A percentile compares a stretch with the other conserved stretches of the same genome.
These are phyloP conservation scores for Hybos culiciformis DNA, from an alignment of 2,888 invertebrate species.

Conservation along the genomic window DNA sequence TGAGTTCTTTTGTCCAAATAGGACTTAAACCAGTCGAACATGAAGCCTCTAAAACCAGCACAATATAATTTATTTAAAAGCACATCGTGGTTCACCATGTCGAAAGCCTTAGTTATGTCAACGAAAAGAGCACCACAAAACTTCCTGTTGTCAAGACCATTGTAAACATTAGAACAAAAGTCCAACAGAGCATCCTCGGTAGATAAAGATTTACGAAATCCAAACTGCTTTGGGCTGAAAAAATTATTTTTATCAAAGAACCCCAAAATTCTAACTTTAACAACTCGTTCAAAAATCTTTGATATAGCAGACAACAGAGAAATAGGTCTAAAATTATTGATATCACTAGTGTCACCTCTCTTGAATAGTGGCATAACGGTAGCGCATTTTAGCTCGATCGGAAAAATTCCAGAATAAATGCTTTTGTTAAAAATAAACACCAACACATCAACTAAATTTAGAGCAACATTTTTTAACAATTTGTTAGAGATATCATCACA, in stretches of 20 bases:
- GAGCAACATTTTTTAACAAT: background rate
- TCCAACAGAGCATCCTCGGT: no score
- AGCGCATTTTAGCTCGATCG: background rate
- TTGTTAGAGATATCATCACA: background rate
- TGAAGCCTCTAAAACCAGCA: background rate
- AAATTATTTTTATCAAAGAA: background rate
- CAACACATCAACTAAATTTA: background rate
- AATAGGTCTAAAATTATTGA: background rate
- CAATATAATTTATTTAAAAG: background rate
- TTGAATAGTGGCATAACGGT: background rate
- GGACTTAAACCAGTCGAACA: background rate
- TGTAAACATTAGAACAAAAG: no score
- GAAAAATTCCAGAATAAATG: background rate
- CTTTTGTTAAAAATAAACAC: background rate
- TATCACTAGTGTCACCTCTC: background rate
- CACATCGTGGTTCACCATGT: background rate
- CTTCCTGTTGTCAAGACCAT: background rate
- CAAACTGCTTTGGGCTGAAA: background rate
- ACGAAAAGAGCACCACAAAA: background rate
- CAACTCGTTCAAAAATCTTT: background rate
- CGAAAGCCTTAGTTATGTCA: background rate
- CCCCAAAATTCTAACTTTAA: background rate
- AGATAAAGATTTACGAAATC: no score
- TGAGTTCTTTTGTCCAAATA: background rate
- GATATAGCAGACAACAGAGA: background rate